Evolutionary conservation across 2,888 invertebrate species (phyloP), one percentile per base, ranked within the genome.

Genomic region (Cephus pulcher): DNA sequence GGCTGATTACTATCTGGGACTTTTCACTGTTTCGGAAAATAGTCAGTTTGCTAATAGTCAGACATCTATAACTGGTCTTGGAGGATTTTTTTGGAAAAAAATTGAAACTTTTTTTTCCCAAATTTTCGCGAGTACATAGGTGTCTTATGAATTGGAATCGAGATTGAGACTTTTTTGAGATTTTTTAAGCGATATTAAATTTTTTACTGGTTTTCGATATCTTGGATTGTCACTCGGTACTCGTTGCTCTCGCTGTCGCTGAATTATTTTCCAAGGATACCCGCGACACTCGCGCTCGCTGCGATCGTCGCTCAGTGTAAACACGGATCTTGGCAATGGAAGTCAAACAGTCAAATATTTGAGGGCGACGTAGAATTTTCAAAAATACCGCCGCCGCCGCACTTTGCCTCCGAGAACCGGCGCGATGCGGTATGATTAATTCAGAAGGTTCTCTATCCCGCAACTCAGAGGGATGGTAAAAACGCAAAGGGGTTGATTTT

Each of bases 291-390:
- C 75, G 74, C 33, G 75, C 76, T 70, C 70, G 35, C 76, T 35
- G 40, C 68, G 73, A 76, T 76, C 71, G 84, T 80, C 82, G 82
- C 79, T 84, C 82, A 85, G 80, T 85, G 88, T 88, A 88, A 88
- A 88, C 80, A 88, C 77, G 81, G 84, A 82, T 86, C 86, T 88
- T 86, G 85, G 83, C 88, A 86, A 88, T 86, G 86, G 82, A 86
- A 85, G 84, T 82, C 84, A 86, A 87, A 88, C 85, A 86, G 84
- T 86, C 86, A 87, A 88, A 88, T 88, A 87, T 88, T 88, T 88
- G 88, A 85, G 75, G 76, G 82, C 34, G 80, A 80, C 75, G 87
- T 82, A 84, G 87, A 88, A 84, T 87, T 88, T 56, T 87, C 80
- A 83, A 87, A 88, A 88, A 88, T 86, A 70, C 76, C 82, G 80